phyloP scores from a whole-genome alignment of 2,888 invertebrate genomes.

The Ormyrus rosae region DNA sequence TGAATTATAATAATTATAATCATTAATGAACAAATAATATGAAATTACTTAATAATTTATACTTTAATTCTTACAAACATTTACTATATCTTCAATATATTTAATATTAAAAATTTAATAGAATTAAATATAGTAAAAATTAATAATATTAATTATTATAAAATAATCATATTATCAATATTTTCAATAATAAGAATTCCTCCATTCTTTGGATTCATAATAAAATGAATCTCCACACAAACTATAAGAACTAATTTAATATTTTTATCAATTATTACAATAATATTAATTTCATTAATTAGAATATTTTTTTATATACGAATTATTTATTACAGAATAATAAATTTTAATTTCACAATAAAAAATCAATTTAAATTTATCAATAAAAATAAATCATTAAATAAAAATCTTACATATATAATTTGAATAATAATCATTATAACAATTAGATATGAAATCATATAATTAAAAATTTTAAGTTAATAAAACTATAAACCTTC shows the following conservation, averaged over 20 bases:
- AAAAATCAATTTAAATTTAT: slow-evolving; percentile 5
- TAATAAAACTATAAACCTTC: slow-evolving; percentile 78
- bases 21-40: too few relatives aligned
- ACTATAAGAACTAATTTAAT: slow-evolving; percentile 18
- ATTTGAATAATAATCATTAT: slow-evolving; percentile 75
- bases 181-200: slow-evolving; percentile 10
- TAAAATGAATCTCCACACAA: slow-evolving; percentile 11
- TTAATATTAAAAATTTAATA: slow-evolving; percentile 5
- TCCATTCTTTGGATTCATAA: slow-evolving; percentile 6
- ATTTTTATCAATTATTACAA: slow-evolving; percentile 45
- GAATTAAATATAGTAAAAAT: not conserved
- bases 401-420: slow-evolving; percentile 68
- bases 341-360: not conserved
- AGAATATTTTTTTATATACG: slow-evolving; percentile 1
- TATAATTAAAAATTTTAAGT: slow-evolving; percentile 81
- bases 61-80: too few relatives aligned
- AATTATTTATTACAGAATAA: not conserved
- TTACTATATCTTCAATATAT: too few relatives aligned
- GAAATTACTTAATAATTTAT: too few relatives aligned
- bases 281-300: not conserved
- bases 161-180: not conserved
- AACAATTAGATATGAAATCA: slow-evolving; percentile 83
- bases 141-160: slow-evolving; percentile 5
- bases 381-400: slow-evolving; percentile 64
- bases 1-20: too few relatives aligned